Evolutionary conservation across 2,888 invertebrate genomes (phyloP).

Genomic region (Tuberolachnus salignus): DNA sequence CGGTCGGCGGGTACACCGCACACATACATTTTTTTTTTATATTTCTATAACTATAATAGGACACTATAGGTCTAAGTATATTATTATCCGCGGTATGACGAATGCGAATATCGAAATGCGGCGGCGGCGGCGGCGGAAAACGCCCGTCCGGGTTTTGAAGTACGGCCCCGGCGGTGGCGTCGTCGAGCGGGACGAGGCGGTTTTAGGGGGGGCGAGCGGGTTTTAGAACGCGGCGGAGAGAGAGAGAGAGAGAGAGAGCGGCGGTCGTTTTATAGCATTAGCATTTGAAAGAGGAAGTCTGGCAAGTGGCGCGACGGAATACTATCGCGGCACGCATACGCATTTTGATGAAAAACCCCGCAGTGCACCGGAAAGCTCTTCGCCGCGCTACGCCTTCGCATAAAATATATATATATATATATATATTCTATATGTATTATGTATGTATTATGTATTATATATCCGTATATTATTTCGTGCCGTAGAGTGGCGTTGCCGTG

Average conservation of each 20-base stretch:
- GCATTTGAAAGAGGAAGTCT: slow-evolving; percentile 52
- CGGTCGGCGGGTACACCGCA: no score
- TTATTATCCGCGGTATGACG: slow-evolving; percentile 17
- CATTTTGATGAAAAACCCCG: slow-evolving; percentile 46
- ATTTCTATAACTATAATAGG: no score
- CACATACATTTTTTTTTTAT: no score
- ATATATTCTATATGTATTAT: no score
- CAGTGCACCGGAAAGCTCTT: slow-evolving; percentile 35
- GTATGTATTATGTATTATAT: neutral
- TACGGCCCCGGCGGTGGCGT: neutral
- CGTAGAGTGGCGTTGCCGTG: no score
- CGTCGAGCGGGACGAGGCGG: neutral
- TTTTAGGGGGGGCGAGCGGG: neutral
- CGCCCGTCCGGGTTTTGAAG: slow-evolving; percentile 49
- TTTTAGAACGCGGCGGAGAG: neutral
- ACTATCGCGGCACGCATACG: neutral
- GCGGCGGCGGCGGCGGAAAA: slow-evolving; percentile 45
- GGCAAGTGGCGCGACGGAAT: slow-evolving; percentile 19
- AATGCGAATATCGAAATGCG: slow-evolving; percentile 50
- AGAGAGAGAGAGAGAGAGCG: neutral
- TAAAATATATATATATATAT: no score
- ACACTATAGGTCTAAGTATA: no score
- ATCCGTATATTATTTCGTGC: neutral
- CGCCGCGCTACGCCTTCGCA: neutral
- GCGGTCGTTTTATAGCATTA: slow-evolving; percentile 41